phyloP scores from a whole-genome alignment of 2,113 vertebrate species.

The Larimichthys crocea region DNA sequence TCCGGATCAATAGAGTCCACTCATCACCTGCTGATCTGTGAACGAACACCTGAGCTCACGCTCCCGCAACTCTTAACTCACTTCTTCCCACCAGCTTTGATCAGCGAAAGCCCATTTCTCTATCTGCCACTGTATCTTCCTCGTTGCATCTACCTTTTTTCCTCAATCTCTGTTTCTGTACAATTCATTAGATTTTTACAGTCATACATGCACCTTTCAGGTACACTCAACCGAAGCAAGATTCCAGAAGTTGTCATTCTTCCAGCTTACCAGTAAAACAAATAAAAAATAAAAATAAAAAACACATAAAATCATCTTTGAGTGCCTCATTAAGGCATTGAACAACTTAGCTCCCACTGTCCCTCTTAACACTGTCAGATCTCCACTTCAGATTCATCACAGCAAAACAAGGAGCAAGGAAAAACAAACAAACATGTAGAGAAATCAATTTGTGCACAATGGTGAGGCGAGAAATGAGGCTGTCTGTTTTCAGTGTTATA shows the following conservation, averaged over 20 bases:
- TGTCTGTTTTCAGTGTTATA: constrained; percentile 14
- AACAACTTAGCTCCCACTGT: constrained; percentile 53
- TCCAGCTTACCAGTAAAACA: constrained; percentile 29
- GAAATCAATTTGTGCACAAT: constrained; percentile 51
- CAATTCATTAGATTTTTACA: background rate
- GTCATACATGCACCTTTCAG: constrained; percentile 1
- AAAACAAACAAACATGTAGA: constrained; percentile 28
- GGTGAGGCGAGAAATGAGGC: constrained; percentile 12
- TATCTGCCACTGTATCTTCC: background rate
- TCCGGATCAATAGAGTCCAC: constrained; percentile 54
- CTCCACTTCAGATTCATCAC: constrained; percentile 47
- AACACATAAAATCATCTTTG: constrained; percentile 45
- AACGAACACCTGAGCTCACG: constrained; percentile 59
- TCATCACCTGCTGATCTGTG: constrained; percentile 63
- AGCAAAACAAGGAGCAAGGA: constrained; percentile 24
- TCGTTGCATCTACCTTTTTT: constrained; percentile 6
- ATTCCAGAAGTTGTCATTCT: constrained; percentile 66
- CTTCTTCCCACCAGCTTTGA: constrained; percentile 51
- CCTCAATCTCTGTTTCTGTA: background rate
- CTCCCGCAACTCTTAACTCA: constrained; percentile 58
- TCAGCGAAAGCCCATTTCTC: constrained; percentile 23
- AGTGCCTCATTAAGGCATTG: constrained; percentile 6
- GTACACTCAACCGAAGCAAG: constrained; percentile 21
- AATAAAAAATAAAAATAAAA: constrained; percentile 21
- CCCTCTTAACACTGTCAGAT: constrained; percentile 26